Evolutionary conservation across 2,113 vertebrate genomes (phyloP), one percentile per base, ranked within the genome.

Genomic region (Gallinago media): DNA sequence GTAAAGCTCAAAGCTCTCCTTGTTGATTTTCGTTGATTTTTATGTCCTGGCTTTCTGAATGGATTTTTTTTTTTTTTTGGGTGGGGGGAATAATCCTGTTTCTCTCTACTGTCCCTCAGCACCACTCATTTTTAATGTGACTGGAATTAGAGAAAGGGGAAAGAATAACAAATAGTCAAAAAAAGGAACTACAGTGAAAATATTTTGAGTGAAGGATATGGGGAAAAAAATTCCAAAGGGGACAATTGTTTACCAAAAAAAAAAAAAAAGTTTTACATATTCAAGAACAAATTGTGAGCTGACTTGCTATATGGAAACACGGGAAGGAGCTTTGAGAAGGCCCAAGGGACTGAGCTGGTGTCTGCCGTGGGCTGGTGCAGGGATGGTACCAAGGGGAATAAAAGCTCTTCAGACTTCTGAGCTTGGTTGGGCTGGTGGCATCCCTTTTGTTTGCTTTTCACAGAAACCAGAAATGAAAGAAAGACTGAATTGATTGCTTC

Each of bases 11-110:
- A 93, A 88, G 83, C 65, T 88, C 52, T 94, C 91, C 75, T 80
- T 92, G 83, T 72, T 89, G 61, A 47, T 94, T 96, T 96, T 84
- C 44, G 31, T 75, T 89, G 59, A 49, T 94, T 96, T 96, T 84
- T 47, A 27, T 78, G 88, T 94, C 68, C 79, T 71, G 34, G 46
- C 40, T 85, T 94, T 92, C 47, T 89, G 67, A 93, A 85, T 54
- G 44, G 78, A 44, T 49, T 5, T 47, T 54, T 58, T 71, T 58
- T 73, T 79, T 26, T 26, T 50, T 52, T 27, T 8, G 25, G 25
- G 50, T 13, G 23, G 11, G 29, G 36, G 22, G 21, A 23, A 62
- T 71, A 72, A 59, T 87, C 26, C 52, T 79, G 27, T 78, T 93
- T 54, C 44, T 92, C 66, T 88, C 67, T 73, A 19, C 70, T 1